A percentile compares a stretch with the other conserved stretches of the same genome.
Evolutionary conservation across 2,888 invertebrate species (phyloP).

Genomic region (Clitarchus hookeri): DNA sequence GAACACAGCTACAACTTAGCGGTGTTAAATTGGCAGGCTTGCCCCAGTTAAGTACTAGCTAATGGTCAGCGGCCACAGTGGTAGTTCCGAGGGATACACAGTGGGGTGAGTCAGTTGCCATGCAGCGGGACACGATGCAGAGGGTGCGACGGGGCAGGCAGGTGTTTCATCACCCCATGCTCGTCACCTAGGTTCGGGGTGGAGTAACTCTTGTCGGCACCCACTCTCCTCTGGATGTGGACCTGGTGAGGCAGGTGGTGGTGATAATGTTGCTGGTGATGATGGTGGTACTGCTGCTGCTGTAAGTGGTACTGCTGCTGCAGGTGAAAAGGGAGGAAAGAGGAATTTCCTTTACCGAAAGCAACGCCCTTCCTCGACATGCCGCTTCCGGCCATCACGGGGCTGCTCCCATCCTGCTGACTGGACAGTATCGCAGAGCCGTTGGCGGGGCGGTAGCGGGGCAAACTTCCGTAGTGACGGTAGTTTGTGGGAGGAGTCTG

Average conservation of each 20-base stretch:
- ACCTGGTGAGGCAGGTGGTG: conserved; percentile 43
- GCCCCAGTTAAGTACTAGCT: background rate
- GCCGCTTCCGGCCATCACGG: conserved; percentile 15
- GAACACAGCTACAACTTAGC: background rate
- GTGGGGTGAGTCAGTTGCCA: background rate
- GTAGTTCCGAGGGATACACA: background rate
- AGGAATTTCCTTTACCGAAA: conserved; percentile 65
- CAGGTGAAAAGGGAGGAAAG: conserved; percentile 41
- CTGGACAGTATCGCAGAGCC: conserved; percentile 28
- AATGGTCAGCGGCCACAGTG: too few relatives aligned
- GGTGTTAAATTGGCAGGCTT: background rate
- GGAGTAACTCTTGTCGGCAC: conserved; percentile 77
- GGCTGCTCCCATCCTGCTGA: conserved; percentile 30
- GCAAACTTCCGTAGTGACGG: conserved; percentile 80
- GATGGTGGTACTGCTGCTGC: conserved; percentile 45
- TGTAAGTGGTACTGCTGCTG: conserved; percentile 45
- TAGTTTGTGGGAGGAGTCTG: conserved; percentile 78
- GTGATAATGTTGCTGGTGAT: conserved; percentile 45
- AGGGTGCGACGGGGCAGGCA: background rate
- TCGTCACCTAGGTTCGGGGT: conserved; percentile 76
- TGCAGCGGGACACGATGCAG: conserved; percentile 12
- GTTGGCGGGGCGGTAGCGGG: conserved; percentile 55
- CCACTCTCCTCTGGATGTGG: conserved; percentile 56
- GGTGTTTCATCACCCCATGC: background rate
- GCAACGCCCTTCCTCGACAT: conserved; percentile 66